Base-by-base conservation (phyloP, 1,140 invertebrate genomes). In the Sweltsa coloradensis region DNA sequence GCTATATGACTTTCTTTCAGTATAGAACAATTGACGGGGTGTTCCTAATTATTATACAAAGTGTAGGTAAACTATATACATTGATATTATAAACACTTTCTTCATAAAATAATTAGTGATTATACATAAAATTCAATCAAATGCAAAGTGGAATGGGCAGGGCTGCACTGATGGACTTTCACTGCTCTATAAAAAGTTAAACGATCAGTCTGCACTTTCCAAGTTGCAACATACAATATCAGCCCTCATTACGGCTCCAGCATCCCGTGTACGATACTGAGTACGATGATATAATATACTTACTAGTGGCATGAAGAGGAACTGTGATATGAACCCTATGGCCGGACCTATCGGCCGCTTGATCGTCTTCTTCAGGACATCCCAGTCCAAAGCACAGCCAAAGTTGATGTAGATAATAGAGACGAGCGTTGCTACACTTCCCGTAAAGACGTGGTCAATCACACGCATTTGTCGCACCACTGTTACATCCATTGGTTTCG, bases 341-440 rank as follows among this genome's bases (percentile, higher is more conserved):
- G 67, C 63, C 0, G 90, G 89, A 25, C 85, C 87, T n/a, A 90
- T 70, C 0, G 92, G 92, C 51, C 71, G 75, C 49, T 68, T 76
- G 1, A 94, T 49, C 9, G 83, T 79, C 2, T 73, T 66, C 51
- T 74, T 76, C 4, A 94, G 72, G 5, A 83, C 74, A 1, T 68
- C 58, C 70, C 87, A 76, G 60, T 92, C 81, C 58, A 95, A 72
- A 0, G 90, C 88, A 63, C 89, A 93, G 1, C 92, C 92, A 70
- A 95, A 94, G 65, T 95, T 93, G 36, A 95, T 83, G 60, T 90
- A 95, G 50, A 92, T 79, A 37, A 93, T 67, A 1, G 81, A 79
- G 41, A 94, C 86, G 36, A 96, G 72, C 39, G 76, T 62, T 6
- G 81, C 80, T 3, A 94, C 79, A 46, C 83, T 85, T 29, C 66